A percentile compares a stretch with the other conserved stretches of the same genome.
These are phyloP conservation scores for Eustalomyia histrio DNA, from an alignment of 2,888 invertebrate genomes.

Conservation along the genomic window DNA sequence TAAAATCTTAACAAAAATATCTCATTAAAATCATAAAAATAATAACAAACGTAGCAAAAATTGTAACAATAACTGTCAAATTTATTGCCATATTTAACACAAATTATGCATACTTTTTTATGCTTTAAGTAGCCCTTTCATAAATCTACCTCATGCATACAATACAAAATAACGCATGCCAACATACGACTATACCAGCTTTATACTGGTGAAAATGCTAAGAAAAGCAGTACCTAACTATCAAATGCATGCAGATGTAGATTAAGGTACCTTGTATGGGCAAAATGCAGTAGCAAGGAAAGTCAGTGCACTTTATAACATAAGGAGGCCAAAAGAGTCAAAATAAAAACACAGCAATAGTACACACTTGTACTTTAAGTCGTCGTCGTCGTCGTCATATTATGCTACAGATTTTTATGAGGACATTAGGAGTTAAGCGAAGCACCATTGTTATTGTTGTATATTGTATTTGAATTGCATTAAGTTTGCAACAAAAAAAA, in stretches of 20 bases:
- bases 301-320: conserved; percentile 60
- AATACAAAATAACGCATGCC: conserved; percentile 12
- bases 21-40: conserved; percentile 42
- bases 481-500: too few relatives aligned
- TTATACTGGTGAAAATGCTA: not conserved
- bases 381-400: not conserved
- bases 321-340: conserved; percentile 49
- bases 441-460: conserved; percentile 57
- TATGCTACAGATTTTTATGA: conserved; percentile 64
- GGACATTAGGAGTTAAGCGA: conserved; percentile 61
- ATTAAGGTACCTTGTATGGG: conserved; percentile 49
- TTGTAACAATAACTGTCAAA: conserved; percentile 69
- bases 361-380: conserved; percentile 35
- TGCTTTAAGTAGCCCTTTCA: conserved; percentile 58
- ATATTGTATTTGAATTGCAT: conserved; percentile 25
- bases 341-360: conserved; percentile 19
- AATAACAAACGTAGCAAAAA: conserved; percentile 36
- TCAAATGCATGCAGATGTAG: conserved; percentile 25
- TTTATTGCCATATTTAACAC: conserved; percentile 76
- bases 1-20: conserved; percentile 13
- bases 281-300: conserved; percentile 64
- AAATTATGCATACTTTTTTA: conserved; percentile 72
- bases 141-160: conserved; percentile 51
- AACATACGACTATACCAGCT: not conserved
- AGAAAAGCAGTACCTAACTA: conserved; percentile 26